Percentiles rank a stretch among this genome's conserved stretches.
These are phyloP conservation scores for Oxyura jamaicensis DNA, from an alignment of 2,113 vertebrate genomes.

Conservation along the genomic window DNA sequence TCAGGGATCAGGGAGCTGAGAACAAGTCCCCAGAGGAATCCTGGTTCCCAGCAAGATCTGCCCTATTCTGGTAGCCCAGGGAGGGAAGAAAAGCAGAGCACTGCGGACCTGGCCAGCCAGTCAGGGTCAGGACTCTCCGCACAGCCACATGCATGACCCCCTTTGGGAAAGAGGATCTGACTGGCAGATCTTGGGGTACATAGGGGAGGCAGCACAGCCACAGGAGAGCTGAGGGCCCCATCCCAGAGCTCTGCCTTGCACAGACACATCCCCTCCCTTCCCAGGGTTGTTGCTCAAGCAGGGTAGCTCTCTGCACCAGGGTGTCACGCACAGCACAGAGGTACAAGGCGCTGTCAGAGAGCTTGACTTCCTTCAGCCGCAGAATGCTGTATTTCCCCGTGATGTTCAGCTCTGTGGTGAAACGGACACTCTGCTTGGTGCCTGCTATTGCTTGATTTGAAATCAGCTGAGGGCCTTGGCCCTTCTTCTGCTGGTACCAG, in stretches of 20 bases:
- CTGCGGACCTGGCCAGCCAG: too few relatives aligned
- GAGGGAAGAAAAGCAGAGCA: too few relatives aligned
- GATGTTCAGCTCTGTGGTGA: not conserved
- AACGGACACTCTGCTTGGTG: rapidly evolving
- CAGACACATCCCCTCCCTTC: not conserved
- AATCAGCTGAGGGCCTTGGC: not conserved
- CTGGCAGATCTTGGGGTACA: too few relatives aligned
- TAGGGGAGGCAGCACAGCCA: too few relatives aligned
- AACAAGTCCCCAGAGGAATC: too few relatives aligned
- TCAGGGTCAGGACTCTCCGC: too few relatives aligned
- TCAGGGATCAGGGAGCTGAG: too few relatives aligned
- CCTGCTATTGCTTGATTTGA: not conserved
- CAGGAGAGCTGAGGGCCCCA: too few relatives aligned
- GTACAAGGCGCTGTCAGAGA: not conserved
- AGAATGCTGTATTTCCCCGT: not conserved
- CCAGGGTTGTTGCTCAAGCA: not conserved
- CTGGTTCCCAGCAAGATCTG: too few relatives aligned
- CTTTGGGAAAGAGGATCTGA: too few relatives aligned
- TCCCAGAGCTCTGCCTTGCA: not conserved
- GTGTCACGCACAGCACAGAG: not conserved
- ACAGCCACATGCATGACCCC: too few relatives aligned
- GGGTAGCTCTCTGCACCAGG: not conserved
- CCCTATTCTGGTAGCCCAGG: too few relatives aligned
- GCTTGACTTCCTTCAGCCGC: not conserved
- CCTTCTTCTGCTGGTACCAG: not conserved